Base-by-base conservation (phyloP, 2,113 vertebrate genomes). In the Oncorhynchus keta region DNA sequence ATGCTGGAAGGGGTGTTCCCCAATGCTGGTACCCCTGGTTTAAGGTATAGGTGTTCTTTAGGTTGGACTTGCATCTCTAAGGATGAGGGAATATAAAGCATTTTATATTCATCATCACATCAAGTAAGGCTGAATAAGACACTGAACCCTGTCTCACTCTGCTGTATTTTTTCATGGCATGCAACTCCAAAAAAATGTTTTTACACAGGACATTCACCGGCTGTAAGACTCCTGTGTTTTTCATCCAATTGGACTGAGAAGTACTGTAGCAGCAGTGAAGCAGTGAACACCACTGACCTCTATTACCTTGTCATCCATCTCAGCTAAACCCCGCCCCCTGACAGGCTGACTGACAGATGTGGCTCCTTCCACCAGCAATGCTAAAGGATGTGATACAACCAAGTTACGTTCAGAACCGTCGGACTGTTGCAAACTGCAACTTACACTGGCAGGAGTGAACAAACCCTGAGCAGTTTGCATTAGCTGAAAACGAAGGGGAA, bases 151-250 rank as follows among this genome's bases (percentile, higher is more conserved):
- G n/a, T 67, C 16, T 75, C 59, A 24, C n/a, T 62, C 12, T 24
- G 9, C 59, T 62, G 22, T 61, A 45, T 35, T 39, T 39, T 57
- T 70, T 12, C 1, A 32, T 61, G 11, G 75, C 75, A 76, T 76
- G 75, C 32, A 51, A 35, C 51, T 3, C 3, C 4, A 1, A 18
- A 5, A 30, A 22, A 30, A 28, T 30, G 57, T 75, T 75, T 83
- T 70, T 82, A 74, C 72, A 84, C 74, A 75, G 71, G 76, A 74
- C 39, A 48, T 69, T 74, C 4, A 73, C 45, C 26, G 26, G 24
- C 77, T 18, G 26, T 59, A 66, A 79, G 71, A 77, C 74, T 85
- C 78, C 73, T 65, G 72, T 65, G 76, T 81, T 84, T 83, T 49
- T 18, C 12, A 67, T 16, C 24, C 16, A 30, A 68, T 39, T 68